A percentile compares a stretch with the other conserved stretches of the same genome.
Conservation (phyloP, 2,888 invertebrate species). For the Hirudinaria manillensis region DNA sequence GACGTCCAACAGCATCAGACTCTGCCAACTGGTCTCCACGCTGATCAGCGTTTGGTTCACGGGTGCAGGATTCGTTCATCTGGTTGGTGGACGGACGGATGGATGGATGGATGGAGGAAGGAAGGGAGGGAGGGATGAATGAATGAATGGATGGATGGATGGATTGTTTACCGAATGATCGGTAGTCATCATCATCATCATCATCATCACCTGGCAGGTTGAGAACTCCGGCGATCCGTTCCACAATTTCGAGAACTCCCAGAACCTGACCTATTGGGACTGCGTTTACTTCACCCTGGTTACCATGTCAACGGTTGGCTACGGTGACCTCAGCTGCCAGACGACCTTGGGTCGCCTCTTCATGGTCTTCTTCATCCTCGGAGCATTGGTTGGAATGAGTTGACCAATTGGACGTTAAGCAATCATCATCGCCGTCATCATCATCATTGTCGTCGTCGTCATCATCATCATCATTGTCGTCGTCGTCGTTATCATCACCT, state of each 20-base stretch:
- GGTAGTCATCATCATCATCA: not conserved
- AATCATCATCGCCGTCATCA: conserved; percentile 1
- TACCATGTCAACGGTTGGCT: conserved; percentile 99
- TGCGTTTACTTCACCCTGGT: conserved; percentile 99
- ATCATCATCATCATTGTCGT: conserved; percentile 25
- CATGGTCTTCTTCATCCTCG: conserved; percentile 99
- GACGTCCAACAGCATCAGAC: conserved; percentile 97
- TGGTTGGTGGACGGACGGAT: not conserved
- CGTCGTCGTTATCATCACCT: conserved; percentile 15
- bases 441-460: conserved; percentile 22
- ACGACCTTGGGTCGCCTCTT: conserved; percentile 96
- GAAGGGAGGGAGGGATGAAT: too few species aligned
- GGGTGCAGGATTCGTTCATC: conserved; percentile 86
- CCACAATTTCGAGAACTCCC: conserved; percentile 87
- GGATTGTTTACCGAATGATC: too few species aligned
- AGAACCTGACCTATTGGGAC: conserved; percentile 94
- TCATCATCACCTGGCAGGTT: conserved; percentile 59
- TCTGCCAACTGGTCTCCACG: conserved; percentile 98
- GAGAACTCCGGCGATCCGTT: conserved; percentile 98
- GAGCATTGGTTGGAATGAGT: conserved; percentile 91
- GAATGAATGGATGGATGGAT: too few species aligned
- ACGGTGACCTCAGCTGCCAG: conserved; percentile 97
- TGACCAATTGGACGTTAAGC: not conserved
- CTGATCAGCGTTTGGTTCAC: conserved; percentile 99
- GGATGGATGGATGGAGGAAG: too few species aligned